Evolutionary conservation across 2,888 invertebrate species (phyloP), one percentile per base, ranked within the genome.

Genomic region (Apamea crenata): DNA sequence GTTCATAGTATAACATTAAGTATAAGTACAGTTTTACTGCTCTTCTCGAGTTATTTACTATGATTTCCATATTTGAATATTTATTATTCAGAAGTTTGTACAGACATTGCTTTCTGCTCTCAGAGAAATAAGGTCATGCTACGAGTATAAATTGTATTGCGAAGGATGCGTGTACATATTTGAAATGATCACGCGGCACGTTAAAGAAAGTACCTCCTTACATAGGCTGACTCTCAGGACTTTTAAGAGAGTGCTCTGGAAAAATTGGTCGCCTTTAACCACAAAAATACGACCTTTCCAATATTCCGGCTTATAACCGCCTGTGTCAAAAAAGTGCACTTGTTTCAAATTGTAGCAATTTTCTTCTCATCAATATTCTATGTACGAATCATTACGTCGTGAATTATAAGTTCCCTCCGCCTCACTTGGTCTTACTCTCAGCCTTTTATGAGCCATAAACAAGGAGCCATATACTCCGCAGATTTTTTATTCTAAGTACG

Each of bases 391-490:
- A 91, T 92, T 91, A 90, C 86, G 83, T 87, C 87, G 85, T 91
- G 90, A 91, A 90, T 90, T 86, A 90, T 90, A 89, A 91, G 90
- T 90, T 89, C 82, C 86, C 88, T 87, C 90, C 77, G 82, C 80
- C 80, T 88, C 90, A 91, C 89, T 90, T 88, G 87, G 84, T 85
- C 84, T 86, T 88, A 86, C 87, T 87, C 88, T 84, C 87, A 83
- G 78, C 79, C 81, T 93, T 93, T 93, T 93, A 93, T 91, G 90
- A 90, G 86, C 88, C 92, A 93, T 93, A 93, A 93, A 93, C 90
- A 91, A 88, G 87, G 82, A 90, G 86, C 90, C 90, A 92, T 91
- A 92, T 90, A 91, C 90, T 89, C 88, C 87, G 85, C 85, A 87
- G 89, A 91, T 91, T 93, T 92, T 93, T 93, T 89, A 93, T 92